Evolutionary conservation across 2,113 vertebrate genomes (phyloP), one percentile per base, ranked within the genome.

Genomic region (Nyctereutes procyonoides): DNA sequence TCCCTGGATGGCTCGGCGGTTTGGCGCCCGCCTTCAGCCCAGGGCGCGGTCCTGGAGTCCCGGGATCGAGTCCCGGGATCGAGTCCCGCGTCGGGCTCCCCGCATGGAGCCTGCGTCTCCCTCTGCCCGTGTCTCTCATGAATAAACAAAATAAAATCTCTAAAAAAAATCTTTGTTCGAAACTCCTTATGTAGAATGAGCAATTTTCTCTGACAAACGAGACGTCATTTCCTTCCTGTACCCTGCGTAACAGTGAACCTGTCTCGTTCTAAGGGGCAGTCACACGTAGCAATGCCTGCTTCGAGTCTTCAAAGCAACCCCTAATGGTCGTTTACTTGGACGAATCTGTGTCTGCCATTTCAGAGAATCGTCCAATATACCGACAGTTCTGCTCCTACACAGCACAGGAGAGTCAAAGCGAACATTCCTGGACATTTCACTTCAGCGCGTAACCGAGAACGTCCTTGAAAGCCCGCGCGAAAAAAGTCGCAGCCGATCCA

Each of bases 291-390:
- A 38, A 20, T 28, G 65, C 26, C 83, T 58, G 55, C n/a, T 88
- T 15, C 88, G 48, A 65, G 63, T 58, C 93, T 71, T 93, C 74
- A 95, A 81, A 95, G 93, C 35, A 43, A 55, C 51, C 8, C 20
- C 14, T 4, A 55, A 71, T 1, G 63, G 26, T 0, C 53, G 43
- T 55, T 93, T 60, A 89, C 19, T 90, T 51, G 38, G 83, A 73
- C 28, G 60, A 87, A 17, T 14, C n/a, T 1, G 55, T n/a, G 38
- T 62, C 84, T 88, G 63, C 53, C 60, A 51, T 83, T 71, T 95
- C 51, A 53, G 90, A 81, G n/a, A 35, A 51, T 8, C 43, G 35
- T 67, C 93, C 48, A 56, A 16, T n/a, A 32, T 5, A 74, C 5
- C 56, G 19, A 56, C 30, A 95, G 38, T 63, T 90, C 71, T 77